Percentiles rank a stretch among this genome's conserved stretches.
phyloP scores from a whole-genome alignment of 2,113 vertebrate species.

The Rhinogobius similis region DNA sequence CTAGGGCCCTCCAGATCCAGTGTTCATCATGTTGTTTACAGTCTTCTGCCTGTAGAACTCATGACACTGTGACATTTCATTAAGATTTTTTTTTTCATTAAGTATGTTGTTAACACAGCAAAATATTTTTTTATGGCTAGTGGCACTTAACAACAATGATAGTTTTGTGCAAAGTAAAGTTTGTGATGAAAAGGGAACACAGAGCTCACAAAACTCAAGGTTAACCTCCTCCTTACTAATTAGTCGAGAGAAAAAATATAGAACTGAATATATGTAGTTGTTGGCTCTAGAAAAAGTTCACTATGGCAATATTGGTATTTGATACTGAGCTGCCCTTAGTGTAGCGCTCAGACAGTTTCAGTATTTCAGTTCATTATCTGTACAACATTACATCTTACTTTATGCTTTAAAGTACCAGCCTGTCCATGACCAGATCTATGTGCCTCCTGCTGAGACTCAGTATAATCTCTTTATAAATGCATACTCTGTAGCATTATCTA shows the following conservation, averaged over 20 bases:
- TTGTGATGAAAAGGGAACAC: not conserved
- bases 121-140: not conserved
- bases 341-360: not conserved
- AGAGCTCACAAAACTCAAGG: not conserved
- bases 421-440: not conserved
- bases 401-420: constrained; percentile 13
- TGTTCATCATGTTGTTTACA: not conserved
- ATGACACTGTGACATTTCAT: not conserved
- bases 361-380: constrained; percentile 23
- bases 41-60: not conserved
- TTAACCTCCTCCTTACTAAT: not conserved
- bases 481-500: constrained; percentile 7
- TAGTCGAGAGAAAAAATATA: not conserved
- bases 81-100: not conserved
- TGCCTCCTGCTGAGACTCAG: constrained; percentile 1
- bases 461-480: constrained; percentile 13
- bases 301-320: not conserved
- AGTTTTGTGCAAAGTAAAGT: too few species aligned
- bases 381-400: constrained; percentile 9
- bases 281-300: not conserved
- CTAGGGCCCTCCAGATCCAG: not conserved
- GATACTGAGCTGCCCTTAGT: constrained; percentile 7
- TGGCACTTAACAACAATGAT: too few species aligned
- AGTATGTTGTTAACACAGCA: not conserved
- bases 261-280: not conserved